A percentile compares a stretch with the other conserved stretches of the same genome.
These are phyloP conservation scores for Amblyjoppa fuscipennis DNA, from an alignment of 2,888 invertebrate species.

Conservation along the genomic window DNA sequence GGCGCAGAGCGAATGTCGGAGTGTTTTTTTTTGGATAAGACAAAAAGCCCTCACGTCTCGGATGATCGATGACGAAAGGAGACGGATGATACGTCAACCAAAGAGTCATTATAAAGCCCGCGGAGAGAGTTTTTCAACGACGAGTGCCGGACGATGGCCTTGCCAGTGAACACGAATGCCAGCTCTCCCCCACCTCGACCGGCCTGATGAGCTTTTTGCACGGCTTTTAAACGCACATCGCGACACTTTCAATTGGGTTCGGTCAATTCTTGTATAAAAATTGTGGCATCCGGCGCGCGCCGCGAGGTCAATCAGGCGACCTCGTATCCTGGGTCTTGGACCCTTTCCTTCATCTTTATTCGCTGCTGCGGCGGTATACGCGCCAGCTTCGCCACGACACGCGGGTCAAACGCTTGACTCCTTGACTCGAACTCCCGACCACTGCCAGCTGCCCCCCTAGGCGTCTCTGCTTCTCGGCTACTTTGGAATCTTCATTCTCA, in stretches of 20 bases:
- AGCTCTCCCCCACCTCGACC: background rate
- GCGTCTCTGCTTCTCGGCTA: conserved; percentile 53
- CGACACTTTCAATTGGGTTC: conserved; percentile 75
- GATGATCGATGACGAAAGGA: conserved; percentile 55
- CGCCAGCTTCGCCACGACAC: conserved; percentile 67
- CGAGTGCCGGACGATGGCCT: conserved; percentile 32
- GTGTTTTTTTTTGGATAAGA: conserved; percentile 5
- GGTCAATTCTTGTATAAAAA: conserved; percentile 81
- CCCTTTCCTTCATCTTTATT: conserved; percentile 65
- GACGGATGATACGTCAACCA: background rate
- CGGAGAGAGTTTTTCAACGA: conserved; percentile 23
- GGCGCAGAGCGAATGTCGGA: background rate
- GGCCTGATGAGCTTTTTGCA: conserved; percentile 40
- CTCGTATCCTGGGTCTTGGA: conserved; percentile 83
- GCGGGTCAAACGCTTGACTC: conserved; percentile 82
- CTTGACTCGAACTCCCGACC: conserved; percentile 80
- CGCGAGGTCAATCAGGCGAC: conserved; percentile 83
- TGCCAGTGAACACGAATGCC: conserved; percentile 22
- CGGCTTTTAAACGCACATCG: conserved; percentile 58
- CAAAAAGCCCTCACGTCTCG: conserved; percentile 36
- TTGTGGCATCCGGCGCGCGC: conserved; percentile 84
- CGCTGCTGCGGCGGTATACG: conserved; percentile 60
- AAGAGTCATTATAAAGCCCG: background rate
- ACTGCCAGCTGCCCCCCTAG: conserved; percentile 82
- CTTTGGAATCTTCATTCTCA: conserved; percentile 60